phyloP scores from a whole-genome alignment of 2,888 invertebrate species.

The Sthenelais limicola region DNA sequence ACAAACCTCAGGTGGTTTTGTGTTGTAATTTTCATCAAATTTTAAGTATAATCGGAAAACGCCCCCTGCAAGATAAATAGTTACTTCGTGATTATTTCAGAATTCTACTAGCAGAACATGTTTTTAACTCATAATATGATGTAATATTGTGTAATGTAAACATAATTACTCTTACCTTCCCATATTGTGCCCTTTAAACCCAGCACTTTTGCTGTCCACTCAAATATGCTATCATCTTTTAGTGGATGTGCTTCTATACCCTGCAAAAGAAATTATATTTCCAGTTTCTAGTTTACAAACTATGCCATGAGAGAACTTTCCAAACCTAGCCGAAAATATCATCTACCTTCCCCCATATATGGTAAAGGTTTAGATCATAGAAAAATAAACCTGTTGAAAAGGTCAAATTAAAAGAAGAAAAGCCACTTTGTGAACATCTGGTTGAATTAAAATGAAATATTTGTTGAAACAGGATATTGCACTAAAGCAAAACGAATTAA shows the following conservation, averaged over 20 bases:
- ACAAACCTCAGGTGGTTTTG: slow-evolving; percentile 64
- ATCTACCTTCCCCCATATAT: too few relatives aligned
- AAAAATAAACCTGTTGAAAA: too few relatives aligned
- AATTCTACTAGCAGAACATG: background rate
- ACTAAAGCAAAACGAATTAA: too few relatives aligned
- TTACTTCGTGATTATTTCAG: too few relatives aligned
- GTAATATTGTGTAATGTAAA: slow-evolving; percentile 7
- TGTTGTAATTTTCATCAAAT: slow-evolving; percentile 68
- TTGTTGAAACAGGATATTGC: too few relatives aligned
- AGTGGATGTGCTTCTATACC: slow-evolving; percentile 65
- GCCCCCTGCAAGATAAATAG: slow-evolving; percentile 59
- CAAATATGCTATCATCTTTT: slow-evolving; percentile 66
- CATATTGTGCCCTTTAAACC: slow-evolving; percentile 63
- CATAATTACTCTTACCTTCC: slow-evolving; percentile 68
- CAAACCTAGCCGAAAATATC: too few relatives aligned
- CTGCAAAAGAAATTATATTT: slow-evolving; percentile 49
- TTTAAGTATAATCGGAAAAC: slow-evolving; percentile 66
- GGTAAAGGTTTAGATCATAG: too few relatives aligned
- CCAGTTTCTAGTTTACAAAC: too few relatives aligned
- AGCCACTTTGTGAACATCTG: too few relatives aligned
- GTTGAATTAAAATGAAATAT: too few relatives aligned
- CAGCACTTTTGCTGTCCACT: slow-evolving; percentile 67
- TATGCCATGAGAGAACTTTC: too few relatives aligned
- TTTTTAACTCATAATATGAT: background rate
- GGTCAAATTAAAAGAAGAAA: too few relatives aligned